These are phyloP conservation scores for Nerophis lumbriciformis DNA, from an alignment of 2,113 vertebrate genomes.

Conservation along the genomic window DNA sequence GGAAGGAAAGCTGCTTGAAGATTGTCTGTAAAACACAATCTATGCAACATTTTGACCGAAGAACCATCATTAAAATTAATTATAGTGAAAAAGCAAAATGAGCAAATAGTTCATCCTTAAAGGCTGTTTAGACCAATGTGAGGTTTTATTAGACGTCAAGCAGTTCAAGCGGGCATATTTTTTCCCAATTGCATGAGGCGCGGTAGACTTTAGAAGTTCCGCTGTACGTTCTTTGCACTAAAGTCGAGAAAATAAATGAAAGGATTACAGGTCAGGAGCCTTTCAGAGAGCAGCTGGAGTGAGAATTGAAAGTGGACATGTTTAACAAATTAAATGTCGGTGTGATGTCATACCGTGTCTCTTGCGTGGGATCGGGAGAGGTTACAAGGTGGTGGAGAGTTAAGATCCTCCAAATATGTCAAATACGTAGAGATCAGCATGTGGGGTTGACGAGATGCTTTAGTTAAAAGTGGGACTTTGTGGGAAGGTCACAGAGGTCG, in stretches of 20 bases:
- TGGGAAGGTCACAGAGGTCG: neutral
- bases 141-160: too few relatives aligned
- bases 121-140: too few relatives aligned
- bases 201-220: too few relatives aligned
- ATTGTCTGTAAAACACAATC: too few relatives aligned
- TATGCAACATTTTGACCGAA: too few relatives aligned
- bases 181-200: too few relatives aligned
- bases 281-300: conserved; percentile 28
- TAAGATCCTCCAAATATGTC: neutral
- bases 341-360: neutral
- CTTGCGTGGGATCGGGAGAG: neutral
- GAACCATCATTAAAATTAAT: too few relatives aligned
- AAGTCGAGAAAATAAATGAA: neutral
- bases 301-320: neutral
- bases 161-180: too few relatives aligned
- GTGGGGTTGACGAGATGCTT: neutral
- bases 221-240: conserved; percentile 15
- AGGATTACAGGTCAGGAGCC: conserved; percentile 30
- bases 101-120: too few relatives aligned
- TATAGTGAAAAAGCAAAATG: too few relatives aligned
- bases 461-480: neutral
- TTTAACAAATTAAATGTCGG: conserved; percentile 20
- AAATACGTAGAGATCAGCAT: conserved; percentile 2
- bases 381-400: neutral
- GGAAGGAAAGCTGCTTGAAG: too few relatives aligned